Percentiles rank a stretch among this genome's conserved stretches.
Evolutionary conservation across 2,797 vertebrate species (phyloP).

Genomic region (Pseudochirops cupreus): DNA sequence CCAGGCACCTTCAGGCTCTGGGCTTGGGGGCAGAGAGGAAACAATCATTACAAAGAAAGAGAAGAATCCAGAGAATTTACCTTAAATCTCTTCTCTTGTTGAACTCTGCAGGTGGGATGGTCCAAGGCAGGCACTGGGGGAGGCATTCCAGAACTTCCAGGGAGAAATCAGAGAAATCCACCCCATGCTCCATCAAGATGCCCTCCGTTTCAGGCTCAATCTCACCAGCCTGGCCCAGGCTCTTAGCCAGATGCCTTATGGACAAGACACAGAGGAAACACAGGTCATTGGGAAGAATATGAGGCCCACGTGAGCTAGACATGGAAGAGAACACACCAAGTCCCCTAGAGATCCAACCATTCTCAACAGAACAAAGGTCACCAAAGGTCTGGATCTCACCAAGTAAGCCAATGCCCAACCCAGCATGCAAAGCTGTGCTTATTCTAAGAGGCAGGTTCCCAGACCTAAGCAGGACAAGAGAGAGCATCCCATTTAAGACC

Average conservation of each 20-base stretch:
- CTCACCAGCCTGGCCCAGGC: constrained; percentile 96
- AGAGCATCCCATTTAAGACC: not conserved
- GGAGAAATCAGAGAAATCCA: constrained; percentile 96
- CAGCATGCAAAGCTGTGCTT: too few species aligned
- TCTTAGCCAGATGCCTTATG: constrained; percentile 93
- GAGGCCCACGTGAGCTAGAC: not conserved
- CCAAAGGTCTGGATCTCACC: not conserved
- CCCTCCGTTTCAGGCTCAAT: constrained; percentile 98
- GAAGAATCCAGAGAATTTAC: constrained; percentile 79
- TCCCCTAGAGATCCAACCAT: not conserved
- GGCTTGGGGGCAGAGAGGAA: constrained; percentile 8
- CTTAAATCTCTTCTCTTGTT: constrained; percentile 93
- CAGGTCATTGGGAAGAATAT: not conserved
- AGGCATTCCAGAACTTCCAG: constrained; percentile 92
- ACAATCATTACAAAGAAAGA: constrained; percentile 37
- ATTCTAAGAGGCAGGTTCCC: not conserved
- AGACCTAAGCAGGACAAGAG: not conserved
- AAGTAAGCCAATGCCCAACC: not conserved
- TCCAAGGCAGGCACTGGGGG: constrained; percentile 93
- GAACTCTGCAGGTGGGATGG: constrained; percentile 91
- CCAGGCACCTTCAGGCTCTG: not conserved
- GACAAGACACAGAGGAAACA: constrained; percentile 60
- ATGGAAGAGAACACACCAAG: not conserved
- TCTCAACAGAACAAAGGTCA: not conserved
- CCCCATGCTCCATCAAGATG: constrained; percentile 94